Conservation (phyloP, 1,140 invertebrate genomes). For the Hirudo medicinalis region DNA sequence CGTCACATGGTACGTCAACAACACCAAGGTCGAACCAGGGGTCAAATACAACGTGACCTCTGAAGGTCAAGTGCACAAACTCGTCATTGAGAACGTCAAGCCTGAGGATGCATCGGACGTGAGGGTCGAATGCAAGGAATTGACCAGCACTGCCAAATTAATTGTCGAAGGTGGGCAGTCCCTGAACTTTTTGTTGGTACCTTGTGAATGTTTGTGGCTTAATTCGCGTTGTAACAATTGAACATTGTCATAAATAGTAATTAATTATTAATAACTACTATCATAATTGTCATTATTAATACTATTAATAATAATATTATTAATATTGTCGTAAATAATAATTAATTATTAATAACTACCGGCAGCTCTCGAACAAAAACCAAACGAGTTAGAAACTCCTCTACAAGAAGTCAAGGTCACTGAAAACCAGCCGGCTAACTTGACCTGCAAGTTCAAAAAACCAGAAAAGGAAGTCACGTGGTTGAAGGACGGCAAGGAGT, state of each 20-base stretch:
- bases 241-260: too few relatives aligned
- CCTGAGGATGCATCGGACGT: conserved; percentile 32
- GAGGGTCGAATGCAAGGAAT: conserved; percentile 32
- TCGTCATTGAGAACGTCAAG: conserved; percentile 32
- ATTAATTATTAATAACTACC: too few relatives aligned
- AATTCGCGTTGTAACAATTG: too few relatives aligned
- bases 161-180: conserved; percentile 31
- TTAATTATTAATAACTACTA: too few relatives aligned
- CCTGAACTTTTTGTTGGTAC: not conserved
- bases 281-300: too few relatives aligned
- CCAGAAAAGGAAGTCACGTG: conserved; percentile 29
- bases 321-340: too few relatives aligned
- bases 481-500: conserved; percentile 30
- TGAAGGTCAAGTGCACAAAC: conserved; percentile 32
- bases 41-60: conserved; percentile 34
- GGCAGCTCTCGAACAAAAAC: not conserved
- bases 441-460: conserved; percentile 20
- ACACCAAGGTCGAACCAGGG: conserved; percentile 30
- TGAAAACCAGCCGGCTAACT: conserved; percentile 16
- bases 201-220: too few relatives aligned
- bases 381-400: conserved; percentile 8
- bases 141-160: conserved; percentile 29
- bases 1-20: conserved; percentile 35
- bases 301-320: too few relatives aligned
- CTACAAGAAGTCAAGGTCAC: conserved; percentile 11